A percentile compares a stretch with the other conserved stretches of the same genome.
Evolutionary conservation across 2,888 invertebrate species (phyloP).

Genomic region (Eilema griseolum): DNA sequence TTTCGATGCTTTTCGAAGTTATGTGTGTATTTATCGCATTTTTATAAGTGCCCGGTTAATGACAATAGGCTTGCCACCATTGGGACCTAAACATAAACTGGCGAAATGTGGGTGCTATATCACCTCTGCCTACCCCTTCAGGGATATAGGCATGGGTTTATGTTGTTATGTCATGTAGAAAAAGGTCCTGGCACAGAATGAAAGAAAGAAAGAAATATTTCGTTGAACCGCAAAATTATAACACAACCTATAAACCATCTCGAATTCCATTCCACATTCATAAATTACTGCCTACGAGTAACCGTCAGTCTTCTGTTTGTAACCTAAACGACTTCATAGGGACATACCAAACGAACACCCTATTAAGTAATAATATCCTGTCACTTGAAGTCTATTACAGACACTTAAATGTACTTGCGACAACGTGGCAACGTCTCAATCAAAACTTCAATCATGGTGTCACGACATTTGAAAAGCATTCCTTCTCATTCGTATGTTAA

Average conservation of each 20-base stretch:
- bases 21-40: too few species aligned
- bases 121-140: too few species aligned
- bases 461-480: constrained; percentile 30
- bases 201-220: too few species aligned
- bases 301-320: neutral
- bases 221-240: neutral
- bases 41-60: too few species aligned
- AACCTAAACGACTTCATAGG: neutral
- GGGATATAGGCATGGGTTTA: too few species aligned
- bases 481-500: constrained; percentile 37
- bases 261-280: neutral
- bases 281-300: neutral
- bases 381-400: constrained; percentile 2
- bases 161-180: too few species aligned
- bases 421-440: constrained; percentile 13
- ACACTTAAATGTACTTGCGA: neutral
- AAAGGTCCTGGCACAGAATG: too few species aligned
- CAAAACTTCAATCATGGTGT: constrained; percentile 19
- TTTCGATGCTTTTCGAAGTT: too few species aligned
- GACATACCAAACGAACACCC: neutral
- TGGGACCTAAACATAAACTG: too few species aligned
- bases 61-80: too few species aligned
- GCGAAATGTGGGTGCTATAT: too few species aligned
- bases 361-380: constrained; percentile 13
- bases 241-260: neutral